Evolutionary conservation across 2,797 vertebrate species (phyloP).

Genomic region (Podarcis siculus): DNA sequence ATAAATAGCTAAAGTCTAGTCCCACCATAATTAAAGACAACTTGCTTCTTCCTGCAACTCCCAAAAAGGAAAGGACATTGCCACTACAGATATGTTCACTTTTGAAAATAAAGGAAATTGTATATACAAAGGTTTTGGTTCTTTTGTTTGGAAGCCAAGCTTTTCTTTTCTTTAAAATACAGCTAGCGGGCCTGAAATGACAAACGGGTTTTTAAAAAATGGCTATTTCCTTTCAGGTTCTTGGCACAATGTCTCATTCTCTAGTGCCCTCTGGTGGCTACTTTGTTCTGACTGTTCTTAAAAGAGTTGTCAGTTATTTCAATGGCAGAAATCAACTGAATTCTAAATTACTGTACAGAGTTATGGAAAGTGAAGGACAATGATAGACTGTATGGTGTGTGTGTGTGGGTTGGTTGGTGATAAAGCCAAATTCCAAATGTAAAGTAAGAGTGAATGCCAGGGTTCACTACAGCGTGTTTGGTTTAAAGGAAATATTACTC

Average conservation of each 20-base stretch:
- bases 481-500: background rate
- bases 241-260: background rate
- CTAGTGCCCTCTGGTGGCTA: background rate
- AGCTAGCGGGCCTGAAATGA: background rate
- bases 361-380: background rate
- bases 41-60: background rate
- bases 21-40: background rate
- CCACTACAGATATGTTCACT: background rate
- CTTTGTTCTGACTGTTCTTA: rapidly evolving
- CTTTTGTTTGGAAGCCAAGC: background rate
- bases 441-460: background rate
- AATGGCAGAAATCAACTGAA: background rate
- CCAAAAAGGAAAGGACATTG: background rate
- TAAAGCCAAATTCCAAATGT: background rate
- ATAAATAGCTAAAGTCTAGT: background rate
- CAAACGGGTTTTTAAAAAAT: background rate
- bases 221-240: background rate
- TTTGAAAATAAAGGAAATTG: background rate
- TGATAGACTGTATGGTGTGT: background rate
- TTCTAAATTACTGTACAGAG: background rate
- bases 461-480: background rate
- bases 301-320: background rate
- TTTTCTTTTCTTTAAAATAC: background rate
- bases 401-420: background rate
- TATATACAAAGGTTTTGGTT: background rate